Base-by-base conservation (phyloP, 2,888 invertebrate genomes). In the Hesperia comma region DNA sequence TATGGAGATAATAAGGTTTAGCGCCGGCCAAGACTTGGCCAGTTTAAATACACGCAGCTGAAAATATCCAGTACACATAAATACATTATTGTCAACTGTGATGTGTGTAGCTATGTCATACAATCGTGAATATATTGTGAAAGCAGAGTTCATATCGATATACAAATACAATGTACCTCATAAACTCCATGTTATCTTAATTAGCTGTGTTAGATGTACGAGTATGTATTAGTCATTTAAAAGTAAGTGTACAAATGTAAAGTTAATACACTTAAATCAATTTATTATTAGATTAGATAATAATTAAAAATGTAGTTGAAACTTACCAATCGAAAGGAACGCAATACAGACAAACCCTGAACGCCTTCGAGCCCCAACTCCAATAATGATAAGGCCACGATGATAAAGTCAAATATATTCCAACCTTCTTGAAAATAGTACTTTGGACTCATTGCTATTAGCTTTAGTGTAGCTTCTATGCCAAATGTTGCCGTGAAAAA, bases 361-460 rank as follows among this genome's bases (percentile, higher is more conserved):
- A 99, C 97, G 77, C 97, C 97, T 92, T 97, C 97, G 79, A 99
- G 94, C 79, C 97, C 96, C 86, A 99, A 94, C 93, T 99, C 99
- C 83, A 99, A 93, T 76, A 99, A 94, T 78, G 99, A 99, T 82
- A 99, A 95, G 74, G 98, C 96, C 83, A 99, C 99, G 88, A 99
- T 99, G 82, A 99, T 97, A 91, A 99, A 98, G 94, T 99, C 99
- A 92, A 99, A 99, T 84, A 98, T 97, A 92, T 99, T 99, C 99
- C 99, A 99, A 76, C 98, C 98, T 89, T 98, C 98, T 94, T 98
- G 98, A 93, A 99, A 98, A 93, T 99, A 99, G 93, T 94, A 97
- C 86, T 98, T 97, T 69, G 99, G 98, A 92, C 98, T 98, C 97
- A 99, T 97, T 61, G 99, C 99, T 85, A 98, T 95, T 79, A 99